phyloP scores from a whole-genome alignment of 1,140 invertebrate species.

The Neodiprion lecontei region DNA sequence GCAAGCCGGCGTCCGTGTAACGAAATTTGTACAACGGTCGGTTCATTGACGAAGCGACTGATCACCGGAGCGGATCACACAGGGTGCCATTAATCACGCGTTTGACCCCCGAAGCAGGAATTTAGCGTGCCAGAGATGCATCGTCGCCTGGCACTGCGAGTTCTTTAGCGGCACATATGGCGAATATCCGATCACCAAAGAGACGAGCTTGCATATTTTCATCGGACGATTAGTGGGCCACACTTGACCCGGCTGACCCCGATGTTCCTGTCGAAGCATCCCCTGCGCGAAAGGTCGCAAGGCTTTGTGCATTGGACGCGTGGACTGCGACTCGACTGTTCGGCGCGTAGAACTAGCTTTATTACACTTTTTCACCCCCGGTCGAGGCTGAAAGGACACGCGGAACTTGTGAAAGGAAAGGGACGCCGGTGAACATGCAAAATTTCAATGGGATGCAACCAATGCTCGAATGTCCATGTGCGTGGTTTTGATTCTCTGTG shows the following conservation, averaged over 20 bases:
- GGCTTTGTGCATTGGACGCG: constrained; percentile 38
- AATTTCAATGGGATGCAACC: background rate
- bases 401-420: background rate
- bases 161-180: background rate
- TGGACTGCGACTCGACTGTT: constrained; percentile 28
- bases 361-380: constrained; percentile 8
- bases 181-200: too few relatives aligned
- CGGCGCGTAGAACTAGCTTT: background rate
- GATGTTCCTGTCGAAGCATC: constrained; percentile 13
- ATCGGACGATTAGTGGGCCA: constrained; percentile 48
- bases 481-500: too few relatives aligned
- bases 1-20: too few relatives aligned
- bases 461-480: too few relatives aligned
- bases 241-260: constrained; percentile 49
- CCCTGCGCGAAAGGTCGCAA: constrained; percentile 28
- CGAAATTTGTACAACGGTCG: background rate
- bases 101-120: background rate
- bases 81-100: background rate
- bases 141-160: background rate
- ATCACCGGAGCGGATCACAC: background rate
- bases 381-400: background rate
- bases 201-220: background rate
- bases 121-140: background rate
- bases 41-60: background rate
- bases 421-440: background rate